Percentiles rank a stretch among this genome's conserved stretches.
Evolutionary conservation across 2,888 invertebrate genomes (phyloP).

Genomic region (Limnephilus rhombicus): DNA sequence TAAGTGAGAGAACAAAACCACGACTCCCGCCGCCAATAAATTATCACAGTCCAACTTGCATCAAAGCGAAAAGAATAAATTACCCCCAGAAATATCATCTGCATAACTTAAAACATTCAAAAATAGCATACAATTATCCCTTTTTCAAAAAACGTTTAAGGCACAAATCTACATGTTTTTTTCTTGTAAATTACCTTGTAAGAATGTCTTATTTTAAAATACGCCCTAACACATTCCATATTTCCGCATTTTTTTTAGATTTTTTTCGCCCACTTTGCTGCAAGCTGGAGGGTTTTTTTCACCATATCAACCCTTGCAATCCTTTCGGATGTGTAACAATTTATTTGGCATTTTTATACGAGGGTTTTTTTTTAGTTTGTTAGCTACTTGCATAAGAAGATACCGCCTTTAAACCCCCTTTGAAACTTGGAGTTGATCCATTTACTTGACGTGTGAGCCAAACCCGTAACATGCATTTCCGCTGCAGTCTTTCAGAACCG

Average conservation of each 20-base stretch:
- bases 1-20: neutral
- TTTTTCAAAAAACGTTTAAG: constrained; percentile 12
- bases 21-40: constrained; percentile 14
- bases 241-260: constrained; percentile 51
- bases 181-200: constrained; percentile 48
- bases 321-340: constrained; percentile 57
- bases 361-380: neutral
- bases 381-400: constrained; percentile 3
- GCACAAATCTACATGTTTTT: neutral
- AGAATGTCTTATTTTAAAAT: constrained; percentile 56
- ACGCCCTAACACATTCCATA: constrained; percentile 42
- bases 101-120: constrained; percentile 52
- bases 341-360: constrained; percentile 59
- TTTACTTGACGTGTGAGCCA: constrained; percentile 22
- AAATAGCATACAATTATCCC: constrained; percentile 51
- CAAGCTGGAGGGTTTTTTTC: neutral
- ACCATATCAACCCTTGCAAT: constrained; percentile 53
- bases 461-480: constrained; percentile 24
- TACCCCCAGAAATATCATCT: constrained; percentile 48
- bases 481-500: neutral
- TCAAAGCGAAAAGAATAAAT: constrained; percentile 45
- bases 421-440: constrained; percentile 3
- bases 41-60: constrained; percentile 7
- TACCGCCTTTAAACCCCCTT: constrained; percentile 15
- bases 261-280: neutral